Evolutionary conservation across 1,140 invertebrate species (phyloP).

Genomic region (Meloidogyne chitwoodi): DNA sequence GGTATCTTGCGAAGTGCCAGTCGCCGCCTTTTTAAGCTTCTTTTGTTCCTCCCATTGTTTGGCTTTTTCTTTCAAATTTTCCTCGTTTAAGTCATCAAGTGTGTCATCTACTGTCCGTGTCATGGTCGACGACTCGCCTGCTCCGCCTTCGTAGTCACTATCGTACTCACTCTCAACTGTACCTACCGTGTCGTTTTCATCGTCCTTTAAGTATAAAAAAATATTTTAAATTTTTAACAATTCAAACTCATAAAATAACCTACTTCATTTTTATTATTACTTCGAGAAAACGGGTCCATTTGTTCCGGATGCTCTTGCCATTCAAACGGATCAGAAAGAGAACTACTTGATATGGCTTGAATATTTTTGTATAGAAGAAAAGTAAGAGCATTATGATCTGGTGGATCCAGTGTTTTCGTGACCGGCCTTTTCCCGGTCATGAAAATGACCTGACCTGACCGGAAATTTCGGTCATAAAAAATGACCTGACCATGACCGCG

Average conservation of each 20-base stretch:
- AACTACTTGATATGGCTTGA: background rate
- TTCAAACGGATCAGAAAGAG: background rate
- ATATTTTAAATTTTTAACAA: too few relatives aligned
- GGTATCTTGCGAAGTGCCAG: background rate
- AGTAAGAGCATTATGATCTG: background rate
- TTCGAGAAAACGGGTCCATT: background rate
- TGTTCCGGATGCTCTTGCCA: background rate
- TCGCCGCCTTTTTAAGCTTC: background rate
- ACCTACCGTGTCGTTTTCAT: background rate
- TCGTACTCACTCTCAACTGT: background rate
- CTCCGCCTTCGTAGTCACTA: background rate
- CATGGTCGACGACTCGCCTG: background rate
- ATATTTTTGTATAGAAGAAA: background rate
- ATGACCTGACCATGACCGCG: too few relatives aligned
- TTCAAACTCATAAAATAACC: too few relatives aligned
- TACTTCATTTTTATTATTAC: background rate
- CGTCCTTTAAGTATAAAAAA: background rate
- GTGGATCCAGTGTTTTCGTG: too few relatives aligned
- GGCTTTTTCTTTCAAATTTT: background rate
- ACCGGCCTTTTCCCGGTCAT: too few relatives aligned
- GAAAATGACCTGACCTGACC: too few relatives aligned
- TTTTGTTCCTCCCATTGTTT: background rate
- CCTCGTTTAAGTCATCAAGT: background rate
- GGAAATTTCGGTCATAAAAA: too few relatives aligned
- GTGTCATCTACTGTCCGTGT: background rate